phyloP scores from a whole-genome alignment of 2,888 invertebrate genomes.

The Drosophila quinaria region DNA sequence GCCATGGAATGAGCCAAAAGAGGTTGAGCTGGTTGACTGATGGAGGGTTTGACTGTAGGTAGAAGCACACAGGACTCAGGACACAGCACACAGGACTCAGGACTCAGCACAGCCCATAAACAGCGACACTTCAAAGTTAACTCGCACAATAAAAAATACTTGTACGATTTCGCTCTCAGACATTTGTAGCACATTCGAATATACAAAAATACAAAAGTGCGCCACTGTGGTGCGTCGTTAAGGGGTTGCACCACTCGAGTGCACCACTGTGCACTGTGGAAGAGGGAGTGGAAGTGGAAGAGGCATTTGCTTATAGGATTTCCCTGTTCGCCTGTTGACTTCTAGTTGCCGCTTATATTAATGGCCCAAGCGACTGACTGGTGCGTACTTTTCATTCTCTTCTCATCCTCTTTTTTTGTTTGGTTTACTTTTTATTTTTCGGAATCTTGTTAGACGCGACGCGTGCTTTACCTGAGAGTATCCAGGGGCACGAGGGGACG shows the following conservation, averaged over 20 bases:
- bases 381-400: slow-evolving; percentile 19
- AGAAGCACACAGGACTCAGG: not conserved
- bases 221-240: slow-evolving; percentile 19
- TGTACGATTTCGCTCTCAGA: slow-evolving; percentile 45
- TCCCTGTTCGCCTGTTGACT: slow-evolving; percentile 69
- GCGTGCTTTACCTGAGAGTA: slow-evolving; percentile 6
- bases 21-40: not conserved
- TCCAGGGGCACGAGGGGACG: not conserved
- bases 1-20: not conserved
- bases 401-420: slow-evolving; percentile 7
- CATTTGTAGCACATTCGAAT: slow-evolving; percentile 30
- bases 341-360: slow-evolving; percentile 72
- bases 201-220: slow-evolving; percentile 6
- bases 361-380: slow-evolving; percentile 44
- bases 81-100: slow-evolving; percentile 20
- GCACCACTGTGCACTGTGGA: slow-evolving; percentile 31
- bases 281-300: slow-evolving; percentile 18
- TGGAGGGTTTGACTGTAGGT: slow-evolving; percentile 15
- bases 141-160: slow-evolving; percentile 74
- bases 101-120: slow-evolving; percentile 50
- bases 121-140: slow-evolving; percentile 77
- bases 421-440: slow-evolving; percentile 1
- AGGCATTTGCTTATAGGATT: slow-evolving; percentile 66
- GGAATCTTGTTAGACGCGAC: slow-evolving; percentile 17
- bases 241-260: slow-evolving; percentile 54